These are phyloP conservation scores for Drosophila anomelani DNA, from an alignment of 2,888 invertebrate species.

Conservation along the genomic window DNA sequence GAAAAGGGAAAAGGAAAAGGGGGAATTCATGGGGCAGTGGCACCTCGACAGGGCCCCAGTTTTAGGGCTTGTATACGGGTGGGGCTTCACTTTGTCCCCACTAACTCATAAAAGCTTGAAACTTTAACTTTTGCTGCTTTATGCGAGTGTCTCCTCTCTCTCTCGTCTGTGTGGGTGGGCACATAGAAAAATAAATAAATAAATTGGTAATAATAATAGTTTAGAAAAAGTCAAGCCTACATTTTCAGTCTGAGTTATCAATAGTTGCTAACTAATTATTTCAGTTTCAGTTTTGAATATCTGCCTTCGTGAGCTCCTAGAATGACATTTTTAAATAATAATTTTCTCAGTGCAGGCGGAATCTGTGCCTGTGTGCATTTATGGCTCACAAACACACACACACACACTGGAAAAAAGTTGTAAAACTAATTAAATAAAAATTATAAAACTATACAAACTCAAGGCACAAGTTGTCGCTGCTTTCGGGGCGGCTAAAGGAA, in stretches of 20 bases:
- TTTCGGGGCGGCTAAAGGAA: constrained; percentile 55
- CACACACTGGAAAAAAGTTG: constrained; percentile 71
- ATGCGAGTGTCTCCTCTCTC: constrained; percentile 34
- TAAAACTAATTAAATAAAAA: constrained; percentile 81
- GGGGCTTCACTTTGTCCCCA: constrained; percentile 33
- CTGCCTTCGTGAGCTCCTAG: too few species aligned
- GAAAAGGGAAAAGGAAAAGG: not conserved
- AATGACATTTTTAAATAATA: not conserved
- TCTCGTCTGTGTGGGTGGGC: constrained; percentile 19
- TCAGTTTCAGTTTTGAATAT: not conserved
- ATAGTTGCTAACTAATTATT: not conserved
- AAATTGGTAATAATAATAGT: not conserved
- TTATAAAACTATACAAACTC: constrained; percentile 79
- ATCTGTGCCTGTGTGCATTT: constrained; percentile 43
- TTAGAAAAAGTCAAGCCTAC: not conserved
- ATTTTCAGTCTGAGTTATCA: not conserved
- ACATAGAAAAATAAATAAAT: not conserved
- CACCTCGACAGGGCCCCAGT: constrained; percentile 43
- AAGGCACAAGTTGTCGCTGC: constrained; percentile 64
- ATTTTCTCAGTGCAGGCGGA: constrained; percentile 20
- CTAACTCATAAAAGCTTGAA: constrained; percentile 77
- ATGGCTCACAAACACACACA: constrained; percentile 41
- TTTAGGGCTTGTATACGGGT: constrained; percentile 9
- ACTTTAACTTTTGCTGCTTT: constrained; percentile 67
- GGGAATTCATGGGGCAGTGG: constrained; percentile 54